These are phyloP conservation scores for Aphelinus certus DNA, from an alignment of 1,140 invertebrate genomes.

Conservation along the genomic window DNA sequence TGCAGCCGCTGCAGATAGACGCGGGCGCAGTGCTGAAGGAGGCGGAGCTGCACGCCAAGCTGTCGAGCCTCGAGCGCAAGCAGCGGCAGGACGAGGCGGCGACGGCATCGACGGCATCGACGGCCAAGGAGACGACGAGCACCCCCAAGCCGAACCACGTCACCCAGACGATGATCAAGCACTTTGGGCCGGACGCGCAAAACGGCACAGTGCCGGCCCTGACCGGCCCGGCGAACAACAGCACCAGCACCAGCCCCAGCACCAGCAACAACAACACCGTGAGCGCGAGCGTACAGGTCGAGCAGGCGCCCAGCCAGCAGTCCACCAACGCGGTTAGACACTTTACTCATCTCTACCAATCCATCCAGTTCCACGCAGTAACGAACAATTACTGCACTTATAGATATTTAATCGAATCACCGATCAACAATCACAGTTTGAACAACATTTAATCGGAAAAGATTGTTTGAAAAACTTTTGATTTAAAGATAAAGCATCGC, in stretches of 20 bases:
- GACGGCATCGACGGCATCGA: background rate
- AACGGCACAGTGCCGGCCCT: background rate
- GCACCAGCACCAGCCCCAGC: conserved; percentile 24
- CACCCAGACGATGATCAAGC: conserved; percentile 34
- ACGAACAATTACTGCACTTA: too few species aligned
- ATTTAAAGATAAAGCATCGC: too few species aligned
- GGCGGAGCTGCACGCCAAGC: conserved; percentile 24
- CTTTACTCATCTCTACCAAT: background rate
- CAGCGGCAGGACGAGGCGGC: conserved; percentile 16
- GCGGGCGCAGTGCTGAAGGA: conserved; percentile 38
- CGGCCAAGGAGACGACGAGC: background rate
- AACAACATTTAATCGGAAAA: too few species aligned
- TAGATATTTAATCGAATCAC: too few species aligned
- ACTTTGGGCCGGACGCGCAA: conserved; percentile 9
- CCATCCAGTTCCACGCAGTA: too few species aligned
- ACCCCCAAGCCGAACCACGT: background rate
- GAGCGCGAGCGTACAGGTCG: background rate
- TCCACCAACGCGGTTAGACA: background rate
- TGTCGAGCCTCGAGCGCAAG: conserved; percentile 24
- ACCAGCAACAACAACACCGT: background rate
- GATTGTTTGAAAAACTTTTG: too few species aligned
- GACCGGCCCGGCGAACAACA: background rate
- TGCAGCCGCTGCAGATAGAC: conserved; percentile 59
- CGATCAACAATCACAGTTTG: too few species aligned
- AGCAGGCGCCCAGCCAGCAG: background rate